phyloP scores from a whole-genome alignment of 2,113 vertebrate species.

The Hemiprocne comata region DNA sequence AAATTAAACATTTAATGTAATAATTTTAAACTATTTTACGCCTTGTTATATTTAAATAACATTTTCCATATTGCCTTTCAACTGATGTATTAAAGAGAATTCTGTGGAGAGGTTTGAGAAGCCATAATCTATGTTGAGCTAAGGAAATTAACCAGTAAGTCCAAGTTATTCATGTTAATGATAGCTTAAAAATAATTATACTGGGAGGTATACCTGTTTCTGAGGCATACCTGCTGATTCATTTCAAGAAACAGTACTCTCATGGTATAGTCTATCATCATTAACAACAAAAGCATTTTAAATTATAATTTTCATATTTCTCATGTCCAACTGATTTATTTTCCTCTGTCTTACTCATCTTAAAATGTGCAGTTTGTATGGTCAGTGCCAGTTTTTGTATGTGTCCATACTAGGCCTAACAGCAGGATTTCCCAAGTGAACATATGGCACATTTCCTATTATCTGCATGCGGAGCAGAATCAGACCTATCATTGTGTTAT shows the following conservation, averaged over 20 bases:
- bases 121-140: not conserved
- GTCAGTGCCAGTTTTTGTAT: not conserved
- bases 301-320: not conserved
- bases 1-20: not conserved
- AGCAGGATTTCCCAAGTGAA: slow-evolving; percentile 22
- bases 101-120: not conserved
- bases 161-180: not conserved
- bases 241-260: not conserved
- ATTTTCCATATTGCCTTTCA: not conserved
- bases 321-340: not conserved
- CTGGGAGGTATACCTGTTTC: not conserved
- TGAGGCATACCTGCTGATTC: not conserved
- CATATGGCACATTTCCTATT: slow-evolving; percentile 38
- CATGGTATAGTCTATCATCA: not conserved
- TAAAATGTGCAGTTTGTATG: not conserved
- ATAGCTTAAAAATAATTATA: not conserved
- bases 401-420: not conserved
- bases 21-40: not conserved
- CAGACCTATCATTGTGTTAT: not conserved
- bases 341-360: not conserved
- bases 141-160: not conserved
- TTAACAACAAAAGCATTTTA: not conserved
- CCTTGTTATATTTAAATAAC: not conserved
- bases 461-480: not conserved
- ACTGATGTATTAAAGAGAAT: not conserved